These are phyloP conservation scores for Thaumatotibia leucotreta DNA, from an alignment of 1,140 invertebrate species.

Conservation along the genomic window DNA sequence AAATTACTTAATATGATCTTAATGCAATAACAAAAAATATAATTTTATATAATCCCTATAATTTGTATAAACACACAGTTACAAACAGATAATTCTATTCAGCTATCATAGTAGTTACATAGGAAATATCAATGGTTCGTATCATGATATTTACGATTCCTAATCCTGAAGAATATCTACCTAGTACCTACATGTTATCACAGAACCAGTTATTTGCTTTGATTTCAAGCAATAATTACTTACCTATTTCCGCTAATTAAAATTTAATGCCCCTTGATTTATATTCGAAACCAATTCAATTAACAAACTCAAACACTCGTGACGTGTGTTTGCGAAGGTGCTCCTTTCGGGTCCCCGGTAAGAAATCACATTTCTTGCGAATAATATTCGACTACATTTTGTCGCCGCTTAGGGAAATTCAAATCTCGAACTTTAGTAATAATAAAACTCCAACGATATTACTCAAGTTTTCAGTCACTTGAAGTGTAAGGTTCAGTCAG, in stretches of 20 bases:
- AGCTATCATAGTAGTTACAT: too few species aligned
- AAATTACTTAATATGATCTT: too few species aligned
- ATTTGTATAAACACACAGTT: too few species aligned
- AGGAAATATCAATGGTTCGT: too few species aligned
- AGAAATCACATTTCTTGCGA: conserved; percentile 12
- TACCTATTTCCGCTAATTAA: neutral
- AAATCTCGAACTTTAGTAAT: conserved; percentile 9
- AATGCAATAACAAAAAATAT: too few species aligned
- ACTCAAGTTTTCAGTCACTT: conserved; percentile 5
- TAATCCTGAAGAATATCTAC: too few species aligned
- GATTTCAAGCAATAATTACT: neutral
- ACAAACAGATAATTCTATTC: too few species aligned
- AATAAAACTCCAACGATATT: conserved; percentile 13
- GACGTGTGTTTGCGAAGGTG: neutral
- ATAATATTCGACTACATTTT: conserved; percentile 8
- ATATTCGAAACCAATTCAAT: neutral
- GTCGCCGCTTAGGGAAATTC: conserved; percentile 12
- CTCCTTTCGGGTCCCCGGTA: neutral
- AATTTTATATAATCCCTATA: too few species aligned
- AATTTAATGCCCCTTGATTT: neutral
- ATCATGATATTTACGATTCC: too few species aligned
- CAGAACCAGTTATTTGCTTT: neutral
- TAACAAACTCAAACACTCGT: conserved; percentile 2
- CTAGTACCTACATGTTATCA: too few species aligned
- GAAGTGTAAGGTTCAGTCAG: neutral